These are phyloP conservation scores for Micrasema longulum DNA, from an alignment of 1,140 invertebrate species.

Conservation along the genomic window DNA sequence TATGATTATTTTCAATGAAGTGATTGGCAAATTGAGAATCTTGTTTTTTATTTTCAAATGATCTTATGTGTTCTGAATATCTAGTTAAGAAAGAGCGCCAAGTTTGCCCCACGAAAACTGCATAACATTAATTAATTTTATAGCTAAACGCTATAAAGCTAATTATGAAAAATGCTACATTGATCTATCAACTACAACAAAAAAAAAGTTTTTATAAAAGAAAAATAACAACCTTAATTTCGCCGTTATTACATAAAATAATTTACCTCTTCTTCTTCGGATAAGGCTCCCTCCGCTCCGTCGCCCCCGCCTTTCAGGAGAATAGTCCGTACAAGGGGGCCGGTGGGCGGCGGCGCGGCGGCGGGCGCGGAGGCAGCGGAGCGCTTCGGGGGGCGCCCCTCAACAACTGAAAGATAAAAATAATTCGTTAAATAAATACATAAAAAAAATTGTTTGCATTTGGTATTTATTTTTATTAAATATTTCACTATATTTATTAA, in stretches of 20 bases:
- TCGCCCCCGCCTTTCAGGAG: conserved; percentile 8
- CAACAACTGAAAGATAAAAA: conserved; percentile 46
- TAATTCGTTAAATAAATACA: background rate
- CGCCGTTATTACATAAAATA: background rate
- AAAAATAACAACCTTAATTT: background rate
- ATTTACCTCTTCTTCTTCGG: conserved; percentile 46
- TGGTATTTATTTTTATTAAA: background rate
- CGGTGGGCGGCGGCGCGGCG: conserved; percentile 16
- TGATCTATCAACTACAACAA: too few species aligned
- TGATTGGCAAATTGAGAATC: too few species aligned
- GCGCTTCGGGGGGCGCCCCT: conserved; percentile 40
- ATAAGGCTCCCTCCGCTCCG: conserved; percentile 3
- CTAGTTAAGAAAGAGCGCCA: too few species aligned
- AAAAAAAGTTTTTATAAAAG: too few species aligned
- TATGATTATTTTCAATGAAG: too few species aligned
- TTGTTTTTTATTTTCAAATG: too few species aligned
- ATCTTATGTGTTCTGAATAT: too few species aligned
- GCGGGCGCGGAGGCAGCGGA: conserved; percentile 7
- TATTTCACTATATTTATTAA: background rate
- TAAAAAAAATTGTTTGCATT: background rate
- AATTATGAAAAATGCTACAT: too few species aligned
- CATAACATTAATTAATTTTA: too few species aligned
- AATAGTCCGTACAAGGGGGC: conserved; percentile 18
- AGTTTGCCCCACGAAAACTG: too few species aligned
- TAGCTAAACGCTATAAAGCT: too few species aligned